Evolutionary conservation across 2,113 vertebrate genomes (phyloP).

Genomic region (Haliaeetus leucogaster): DNA sequence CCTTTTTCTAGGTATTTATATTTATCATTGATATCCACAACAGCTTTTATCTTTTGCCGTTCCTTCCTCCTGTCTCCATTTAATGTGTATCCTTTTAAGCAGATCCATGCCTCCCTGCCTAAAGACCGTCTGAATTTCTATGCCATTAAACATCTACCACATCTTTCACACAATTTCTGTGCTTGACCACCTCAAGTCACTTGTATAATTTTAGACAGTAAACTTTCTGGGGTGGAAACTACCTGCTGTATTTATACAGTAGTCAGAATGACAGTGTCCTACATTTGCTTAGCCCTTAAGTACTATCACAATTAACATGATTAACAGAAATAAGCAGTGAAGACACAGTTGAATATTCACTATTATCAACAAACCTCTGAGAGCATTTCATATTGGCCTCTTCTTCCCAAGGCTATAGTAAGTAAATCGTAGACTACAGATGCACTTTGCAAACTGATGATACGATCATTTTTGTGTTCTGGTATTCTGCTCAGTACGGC

Average conservation of each 20-base stretch:
- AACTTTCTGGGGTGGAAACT: not conserved
- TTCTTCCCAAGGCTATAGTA: slow-evolving; percentile 93
- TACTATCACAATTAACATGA: not conserved
- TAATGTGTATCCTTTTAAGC: not conserved
- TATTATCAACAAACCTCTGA: slow-evolving; percentile 83
- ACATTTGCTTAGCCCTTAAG: not conserved
- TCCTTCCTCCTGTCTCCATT: not conserved
- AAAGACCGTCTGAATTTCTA: not conserved
- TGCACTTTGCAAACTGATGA: slow-evolving; percentile 96
- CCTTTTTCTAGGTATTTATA: not conserved
- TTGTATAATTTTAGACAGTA: not conserved
- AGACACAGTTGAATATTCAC: not conserved
- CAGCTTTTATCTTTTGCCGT: not conserved
- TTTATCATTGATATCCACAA: not conserved
- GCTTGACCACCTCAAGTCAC: not conserved
- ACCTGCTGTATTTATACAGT: not conserved
- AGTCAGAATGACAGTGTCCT: not conserved
- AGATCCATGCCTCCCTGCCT: not conserved
- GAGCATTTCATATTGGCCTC: slow-evolving; percentile 98
- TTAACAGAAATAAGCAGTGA: not conserved
- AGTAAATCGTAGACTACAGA: slow-evolving; percentile 96
- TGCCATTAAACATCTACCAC: not conserved
- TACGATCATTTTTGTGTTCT: slow-evolving; percentile 93
- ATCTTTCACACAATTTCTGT: not conserved
- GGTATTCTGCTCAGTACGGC: slow-evolving; percentile 96